These are phyloP conservation scores for Busseola fusca DNA, from an alignment of 2,888 invertebrate species.

Conservation along the genomic window DNA sequence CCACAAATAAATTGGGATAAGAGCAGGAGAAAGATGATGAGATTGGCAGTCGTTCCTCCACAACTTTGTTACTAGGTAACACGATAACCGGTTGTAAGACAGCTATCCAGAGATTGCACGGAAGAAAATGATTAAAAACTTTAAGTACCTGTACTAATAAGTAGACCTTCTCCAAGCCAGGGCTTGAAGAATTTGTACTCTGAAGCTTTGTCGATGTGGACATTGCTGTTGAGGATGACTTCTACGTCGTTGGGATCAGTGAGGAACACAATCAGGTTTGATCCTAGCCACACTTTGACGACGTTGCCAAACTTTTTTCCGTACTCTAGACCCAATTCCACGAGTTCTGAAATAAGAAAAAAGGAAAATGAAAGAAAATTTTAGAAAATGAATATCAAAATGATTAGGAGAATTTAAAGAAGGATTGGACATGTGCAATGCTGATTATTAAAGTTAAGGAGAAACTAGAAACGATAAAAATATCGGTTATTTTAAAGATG, in stretches of 20 bases:
- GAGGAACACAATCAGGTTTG: slow-evolving; percentile 89
- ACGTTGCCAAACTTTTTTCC: slow-evolving; percentile 58
- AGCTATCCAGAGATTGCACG: not conserved
- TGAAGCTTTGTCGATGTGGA: slow-evolving; percentile 92
- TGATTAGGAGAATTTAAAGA: not conserved
- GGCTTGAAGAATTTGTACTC: slow-evolving; percentile 94
- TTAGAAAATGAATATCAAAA: not conserved
- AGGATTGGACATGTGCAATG: not conserved
- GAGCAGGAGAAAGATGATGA: no score
- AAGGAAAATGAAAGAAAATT: not conserved
- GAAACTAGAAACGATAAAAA: not conserved
- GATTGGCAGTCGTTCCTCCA: no score
- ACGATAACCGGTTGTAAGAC: not conserved
- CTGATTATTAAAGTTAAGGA: not conserved
- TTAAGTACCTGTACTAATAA: slow-evolving; percentile 88
- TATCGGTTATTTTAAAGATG: not conserved
- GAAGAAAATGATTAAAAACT: not conserved
- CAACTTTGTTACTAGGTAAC: not conserved
- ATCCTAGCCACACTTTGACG: slow-evolving; percentile 86
- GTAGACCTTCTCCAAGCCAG: slow-evolving; percentile 94
- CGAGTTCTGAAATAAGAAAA: slow-evolving; percentile 51
- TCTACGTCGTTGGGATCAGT: slow-evolving; percentile 92
- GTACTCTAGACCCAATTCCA: slow-evolving; percentile 51
- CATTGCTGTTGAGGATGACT: slow-evolving; percentile 92
- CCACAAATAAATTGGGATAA: no score